Conservation (phyloP, 2,113 vertebrate species). For the Eonycteris spelaea region DNA sequence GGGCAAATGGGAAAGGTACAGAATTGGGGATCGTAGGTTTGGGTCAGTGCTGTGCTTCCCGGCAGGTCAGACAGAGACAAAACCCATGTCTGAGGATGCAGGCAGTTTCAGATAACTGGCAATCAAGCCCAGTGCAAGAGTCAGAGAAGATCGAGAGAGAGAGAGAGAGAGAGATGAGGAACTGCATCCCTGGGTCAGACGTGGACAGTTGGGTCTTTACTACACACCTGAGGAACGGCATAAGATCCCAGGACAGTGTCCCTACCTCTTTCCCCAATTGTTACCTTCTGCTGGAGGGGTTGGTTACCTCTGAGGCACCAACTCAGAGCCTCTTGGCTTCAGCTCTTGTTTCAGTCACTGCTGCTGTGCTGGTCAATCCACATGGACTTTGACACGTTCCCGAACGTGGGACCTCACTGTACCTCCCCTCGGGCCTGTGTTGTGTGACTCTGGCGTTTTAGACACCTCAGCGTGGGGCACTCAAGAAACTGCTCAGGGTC, state of each 20-base stretch:
- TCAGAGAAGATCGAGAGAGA: not conserved
- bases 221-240: fast-evolving
- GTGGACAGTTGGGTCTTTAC: not conserved
- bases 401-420: not conserved
- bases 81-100: not conserved
- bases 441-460: fast-evolving
- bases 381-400: not conserved
- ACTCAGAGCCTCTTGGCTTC: not conserved
- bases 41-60: not conserved
- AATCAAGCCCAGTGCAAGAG: not conserved
- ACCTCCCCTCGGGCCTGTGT: not conserved
- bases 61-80: not conserved
- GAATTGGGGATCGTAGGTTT: not conserved
- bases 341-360: not conserved
- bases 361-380: too few species aligned
- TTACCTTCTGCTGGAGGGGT: not conserved
- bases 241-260: too few species aligned
- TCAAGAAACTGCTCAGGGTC: fast-evolving
- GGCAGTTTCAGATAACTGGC: not conserved
- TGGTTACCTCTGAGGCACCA: not conserved
- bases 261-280: fast-evolving
- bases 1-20: not conserved
- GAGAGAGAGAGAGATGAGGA: too few species aligned
- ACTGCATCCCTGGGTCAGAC: not conserved
- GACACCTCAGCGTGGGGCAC: fast-evolving